A percentile compares a stretch with the other conserved stretches of the same genome.
These are phyloP conservation scores for Xenopus petersii DNA, from an alignment of 2,797 vertebrate genomes.

Conservation along the genomic window DNA sequence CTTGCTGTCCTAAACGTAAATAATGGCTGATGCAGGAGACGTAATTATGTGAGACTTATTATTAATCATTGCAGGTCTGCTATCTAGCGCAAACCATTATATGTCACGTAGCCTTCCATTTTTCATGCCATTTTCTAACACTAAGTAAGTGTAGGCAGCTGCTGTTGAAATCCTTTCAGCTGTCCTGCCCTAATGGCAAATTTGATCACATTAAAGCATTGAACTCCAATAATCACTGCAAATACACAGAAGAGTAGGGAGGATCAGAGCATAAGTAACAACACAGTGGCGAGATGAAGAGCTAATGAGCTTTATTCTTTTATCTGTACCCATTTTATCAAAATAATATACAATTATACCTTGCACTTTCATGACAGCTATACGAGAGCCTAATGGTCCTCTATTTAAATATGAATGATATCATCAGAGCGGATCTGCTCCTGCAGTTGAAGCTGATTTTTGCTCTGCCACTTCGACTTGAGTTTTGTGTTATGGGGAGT, in stretches of 20 bases:
- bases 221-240: conserved; percentile 65
- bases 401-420: conserved; percentile 74
- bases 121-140: conserved; percentile 66
- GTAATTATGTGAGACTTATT: conserved; percentile 63
- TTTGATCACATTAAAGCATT: conserved; percentile 69
- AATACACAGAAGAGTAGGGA: conserved; percentile 64
- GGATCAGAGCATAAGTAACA: conserved; percentile 66
- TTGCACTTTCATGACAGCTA: conserved; percentile 64
- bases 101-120: conserved; percentile 63
- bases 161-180: conserved; percentile 62
- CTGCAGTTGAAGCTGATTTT: conserved; percentile 62
- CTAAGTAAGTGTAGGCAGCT: conserved; percentile 64
- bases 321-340: conserved; percentile 70
- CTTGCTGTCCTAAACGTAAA: conserved; percentile 60
- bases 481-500: conserved; percentile 46
- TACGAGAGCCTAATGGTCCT: conserved; percentile 63
- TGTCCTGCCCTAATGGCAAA: conserved; percentile 67
- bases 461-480: conserved; percentile 50
- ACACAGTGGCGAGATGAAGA: conserved; percentile 67
- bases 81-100: conserved; percentile 67
- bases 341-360: conserved; percentile 77
- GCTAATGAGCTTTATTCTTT: conserved; percentile 72
- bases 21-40: conserved; percentile 70
- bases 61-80: conserved; percentile 67
- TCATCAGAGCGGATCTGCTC: conserved; percentile 58